phyloP scores from a whole-genome alignment of 2,888 invertebrate species.

The Timema podura region DNA sequence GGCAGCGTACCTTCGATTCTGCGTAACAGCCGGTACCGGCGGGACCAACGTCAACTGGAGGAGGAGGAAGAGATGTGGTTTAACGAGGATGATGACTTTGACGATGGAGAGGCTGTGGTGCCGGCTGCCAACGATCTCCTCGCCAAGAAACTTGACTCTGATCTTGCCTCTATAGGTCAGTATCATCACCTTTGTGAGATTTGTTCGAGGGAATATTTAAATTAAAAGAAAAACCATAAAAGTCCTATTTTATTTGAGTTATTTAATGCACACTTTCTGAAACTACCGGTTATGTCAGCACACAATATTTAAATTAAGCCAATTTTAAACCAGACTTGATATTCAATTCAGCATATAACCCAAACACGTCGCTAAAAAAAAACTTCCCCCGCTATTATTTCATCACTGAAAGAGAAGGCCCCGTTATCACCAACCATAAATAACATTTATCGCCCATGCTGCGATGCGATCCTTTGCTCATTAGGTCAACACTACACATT shows the following conservation, averaged over 20 bases:
- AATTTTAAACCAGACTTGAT: not conserved
- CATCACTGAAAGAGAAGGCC: too few species aligned
- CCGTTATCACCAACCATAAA: too few species aligned
- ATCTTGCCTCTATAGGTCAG: conserved; percentile 55
- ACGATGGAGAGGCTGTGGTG: conserved; percentile 66
- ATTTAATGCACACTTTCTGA: too few species aligned
- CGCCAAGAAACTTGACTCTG: conserved; percentile 55
- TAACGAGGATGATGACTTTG: conserved; percentile 92
- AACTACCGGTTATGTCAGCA: not conserved
- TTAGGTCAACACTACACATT: too few species aligned
- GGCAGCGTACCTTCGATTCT: conserved; percentile 75
- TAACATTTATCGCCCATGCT: too few species aligned
- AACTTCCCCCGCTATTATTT: too few species aligned
- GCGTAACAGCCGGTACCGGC: conserved; percentile 74
- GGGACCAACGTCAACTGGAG: conserved; percentile 90
- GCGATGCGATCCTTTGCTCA: too few species aligned
- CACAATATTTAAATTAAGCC: not conserved
- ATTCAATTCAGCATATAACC: too few species aligned
- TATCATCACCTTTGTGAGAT: not conserved
- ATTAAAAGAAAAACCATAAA: too few species aligned
- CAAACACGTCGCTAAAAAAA: too few species aligned
- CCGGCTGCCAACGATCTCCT: conserved; percentile 51
- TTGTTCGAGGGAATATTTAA: not conserved
- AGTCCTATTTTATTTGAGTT: not conserved
- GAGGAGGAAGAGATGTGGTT: conserved; percentile 99